Conservation (phyloP, 1,140 invertebrate species). For the Trachymyrmex septentrionalis region DNA sequence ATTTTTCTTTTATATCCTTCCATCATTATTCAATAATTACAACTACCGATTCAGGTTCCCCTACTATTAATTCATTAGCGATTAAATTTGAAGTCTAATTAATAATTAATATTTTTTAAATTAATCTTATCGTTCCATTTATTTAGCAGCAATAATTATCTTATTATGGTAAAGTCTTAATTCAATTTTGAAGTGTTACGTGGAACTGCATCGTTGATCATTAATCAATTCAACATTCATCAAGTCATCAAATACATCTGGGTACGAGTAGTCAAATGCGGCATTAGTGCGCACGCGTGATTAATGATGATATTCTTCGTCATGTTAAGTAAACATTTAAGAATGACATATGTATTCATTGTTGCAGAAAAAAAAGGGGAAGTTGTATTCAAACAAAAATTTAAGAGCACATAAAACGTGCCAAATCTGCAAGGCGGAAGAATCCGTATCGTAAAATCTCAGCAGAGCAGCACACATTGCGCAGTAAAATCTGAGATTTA, state of each 20-base stretch:
- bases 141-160: not conserved
- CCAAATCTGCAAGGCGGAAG: not conserved
- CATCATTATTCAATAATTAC: too few species aligned
- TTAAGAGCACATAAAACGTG: conserved; percentile 19
- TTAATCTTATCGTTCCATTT: not conserved
- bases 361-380: not conserved
- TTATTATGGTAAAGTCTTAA: not conserved
- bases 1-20: too few species aligned
- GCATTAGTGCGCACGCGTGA: not conserved
- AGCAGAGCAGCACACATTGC: conserved; percentile 32
- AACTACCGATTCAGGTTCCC: too few species aligned
- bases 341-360: not conserved
- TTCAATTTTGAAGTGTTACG: not conserved
- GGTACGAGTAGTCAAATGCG: conserved; percentile 1
- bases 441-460: conserved; percentile 48
- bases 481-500: conserved; percentile 47
- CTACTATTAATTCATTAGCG: conserved; percentile 2
- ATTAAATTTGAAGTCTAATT: not conserved
- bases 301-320: conserved; percentile 20
- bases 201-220: not conserved
- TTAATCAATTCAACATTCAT: conserved; percentile 20
- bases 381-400: not conserved
- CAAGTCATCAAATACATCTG: conserved; percentile 18
- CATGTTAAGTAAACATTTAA: conserved; percentile 2
- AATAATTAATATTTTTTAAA: not conserved